These are phyloP conservation scores for Chelon labrosus DNA, from an alignment of 2,797 vertebrate species.

Conservation along the genomic window DNA sequence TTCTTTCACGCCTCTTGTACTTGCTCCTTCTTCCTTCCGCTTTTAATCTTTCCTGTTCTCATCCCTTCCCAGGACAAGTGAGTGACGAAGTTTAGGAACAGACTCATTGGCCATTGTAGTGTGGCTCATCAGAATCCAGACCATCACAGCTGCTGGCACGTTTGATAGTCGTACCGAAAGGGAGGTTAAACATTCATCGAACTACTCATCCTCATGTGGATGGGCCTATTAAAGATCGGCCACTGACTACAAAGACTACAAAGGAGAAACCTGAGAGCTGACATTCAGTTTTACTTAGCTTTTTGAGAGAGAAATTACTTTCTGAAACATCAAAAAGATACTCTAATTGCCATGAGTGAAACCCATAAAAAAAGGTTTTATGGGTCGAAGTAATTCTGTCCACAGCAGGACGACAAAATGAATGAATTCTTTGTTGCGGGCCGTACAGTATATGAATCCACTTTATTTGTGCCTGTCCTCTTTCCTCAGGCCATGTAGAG, in stretches of 20 bases:
- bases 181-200: slow-evolving; percentile 54
- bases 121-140: slow-evolving; percentile 18
- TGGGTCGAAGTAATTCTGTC: slow-evolving; percentile 51
- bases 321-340: slow-evolving; percentile 47
- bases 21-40: slow-evolving; percentile 27
- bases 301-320: slow-evolving; percentile 25
- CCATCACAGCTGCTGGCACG: slow-evolving; percentile 41
- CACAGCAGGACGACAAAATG: slow-evolving; percentile 60
- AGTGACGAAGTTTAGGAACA: slow-evolving; percentile 51
- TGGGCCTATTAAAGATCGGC: slow-evolving; percentile 52
- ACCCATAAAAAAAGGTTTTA: slow-evolving; percentile 57
- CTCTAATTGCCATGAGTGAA: slow-evolving; percentile 55
- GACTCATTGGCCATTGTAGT: slow-evolving; percentile 57
- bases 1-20: slow-evolving; percentile 1
- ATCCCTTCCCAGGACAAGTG: slow-evolving; percentile 46
- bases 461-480: slow-evolving; percentile 70
- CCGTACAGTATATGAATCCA: slow-evolving; percentile 64
- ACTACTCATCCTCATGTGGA: background rate
- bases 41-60: slow-evolving; percentile 44
- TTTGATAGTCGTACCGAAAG: slow-evolving; percentile 54
- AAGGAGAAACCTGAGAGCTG: slow-evolving; percentile 6
- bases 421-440: slow-evolving; percentile 69
- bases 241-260: slow-evolving; percentile 13
- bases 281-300: slow-evolving; percentile 6
- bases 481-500: slow-evolving; percentile 70